Conservation (phyloP, 2,113 vertebrate species). For the Tragelaphus buxtoni region DNA sequence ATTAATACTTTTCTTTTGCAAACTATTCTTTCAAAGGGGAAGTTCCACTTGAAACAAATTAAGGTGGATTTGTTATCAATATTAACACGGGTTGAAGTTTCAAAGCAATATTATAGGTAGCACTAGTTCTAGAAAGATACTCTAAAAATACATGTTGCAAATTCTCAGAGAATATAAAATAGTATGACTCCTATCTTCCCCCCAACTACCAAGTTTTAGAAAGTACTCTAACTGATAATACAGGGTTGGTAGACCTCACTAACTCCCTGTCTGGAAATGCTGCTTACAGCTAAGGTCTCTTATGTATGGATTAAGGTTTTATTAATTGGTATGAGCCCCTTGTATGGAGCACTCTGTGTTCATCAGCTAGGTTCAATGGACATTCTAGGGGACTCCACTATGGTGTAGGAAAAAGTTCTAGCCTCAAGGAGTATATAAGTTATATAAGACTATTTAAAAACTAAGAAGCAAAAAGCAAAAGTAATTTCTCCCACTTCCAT, state of each 20-base stretch:
- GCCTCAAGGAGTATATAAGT: neutral
- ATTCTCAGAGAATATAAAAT: neutral
- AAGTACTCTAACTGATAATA: neutral
- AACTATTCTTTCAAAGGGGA: neutral
- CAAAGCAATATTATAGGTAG: neutral
- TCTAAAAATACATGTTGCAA: neutral
- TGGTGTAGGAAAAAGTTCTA: neutral
- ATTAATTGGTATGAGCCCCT: neutral
- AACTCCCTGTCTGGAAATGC: neutral
- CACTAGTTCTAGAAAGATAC: neutral
- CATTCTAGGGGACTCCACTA: neutral
- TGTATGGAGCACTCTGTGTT: neutral
- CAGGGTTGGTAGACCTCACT: neutral
- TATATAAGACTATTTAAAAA: neutral
- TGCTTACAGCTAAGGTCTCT: neutral
- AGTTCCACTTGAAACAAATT: slow-evolving; percentile 4
- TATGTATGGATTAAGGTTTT: neutral
- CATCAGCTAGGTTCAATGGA: neutral
- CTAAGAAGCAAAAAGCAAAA: neutral
- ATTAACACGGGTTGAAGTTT: neutral
- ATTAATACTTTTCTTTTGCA: slow-evolving; percentile 60
- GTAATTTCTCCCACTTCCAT: neutral
- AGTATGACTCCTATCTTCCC: neutral
- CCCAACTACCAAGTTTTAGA: neutral
- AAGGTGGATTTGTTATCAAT: neutral